Base-by-base conservation (phyloP, 2,888 invertebrate genomes). In the Drosophila borborema region DNA sequence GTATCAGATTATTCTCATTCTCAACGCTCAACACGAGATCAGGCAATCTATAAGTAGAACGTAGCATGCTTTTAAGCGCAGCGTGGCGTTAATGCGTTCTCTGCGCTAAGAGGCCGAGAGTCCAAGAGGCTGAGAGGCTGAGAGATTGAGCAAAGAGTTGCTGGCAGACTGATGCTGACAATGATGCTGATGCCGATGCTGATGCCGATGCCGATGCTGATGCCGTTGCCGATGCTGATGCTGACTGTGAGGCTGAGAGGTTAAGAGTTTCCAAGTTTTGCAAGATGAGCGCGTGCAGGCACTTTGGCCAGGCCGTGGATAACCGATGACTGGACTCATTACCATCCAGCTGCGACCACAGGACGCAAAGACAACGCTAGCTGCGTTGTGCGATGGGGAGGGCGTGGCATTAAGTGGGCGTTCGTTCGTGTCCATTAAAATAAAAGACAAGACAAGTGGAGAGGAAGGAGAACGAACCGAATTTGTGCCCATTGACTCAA, bases 41-140 rank as follows among this genome's bases (percentile, higher is more conserved):
- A 31, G 10, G 64, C 23, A n/a, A 14, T 41, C 53, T 74, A 18
- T 43, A 74, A 58, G 61, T 56, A 49, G 63, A 41, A 60, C 59
- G 63, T 63, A 53, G 73, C 68, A 66, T 77, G 65, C 74, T 82
- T 80, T 74, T 28, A n/a, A 55, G 60, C 77, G 82, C 86, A 86
- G 82, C 82, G 82, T 82, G 82, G 65, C 86, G 67, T 82, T 82
- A 86, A 82, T 86, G 86, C 72, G 54, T 82, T 40, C 51, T 38
- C 51, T 34, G 20, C 46, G 36, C 36, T 2, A 18, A 40, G 43
- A 48, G 28, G 5, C 36, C 20, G 36, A 40, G 41, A 45, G 72
- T 31, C 31, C 5, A 7, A 34, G 41, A 34, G 23, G 2, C 23
- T 23, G 59, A 49, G 46, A 46, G 61, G 1, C 23, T 23, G 55